Percentiles rank a stretch among this genome's conserved stretches.
These are phyloP conservation scores for Chloropsis hardwickii DNA, from an alignment of 2,113 vertebrate genomes.

Conservation along the genomic window DNA sequence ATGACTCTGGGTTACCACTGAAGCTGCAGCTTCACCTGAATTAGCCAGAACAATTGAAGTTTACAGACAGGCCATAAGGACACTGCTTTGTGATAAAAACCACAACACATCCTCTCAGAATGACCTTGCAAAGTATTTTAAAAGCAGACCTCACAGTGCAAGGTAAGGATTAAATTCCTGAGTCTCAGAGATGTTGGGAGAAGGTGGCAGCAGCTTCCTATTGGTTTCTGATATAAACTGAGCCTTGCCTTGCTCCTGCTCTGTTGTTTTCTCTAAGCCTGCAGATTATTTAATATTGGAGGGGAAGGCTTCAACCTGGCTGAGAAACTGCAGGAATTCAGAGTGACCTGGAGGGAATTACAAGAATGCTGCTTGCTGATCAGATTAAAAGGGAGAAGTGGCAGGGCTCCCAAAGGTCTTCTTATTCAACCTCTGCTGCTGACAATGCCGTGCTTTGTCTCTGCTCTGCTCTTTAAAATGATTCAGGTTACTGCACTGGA, in stretches of 20 bases:
- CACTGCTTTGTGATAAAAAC: background rate
- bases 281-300: constrained; percentile 63
- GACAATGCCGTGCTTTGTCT: constrained; percentile 67
- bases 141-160: background rate
- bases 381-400: constrained; percentile 65
- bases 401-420: constrained; percentile 59
- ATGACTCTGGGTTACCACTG: background rate
- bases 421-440: constrained; percentile 40
- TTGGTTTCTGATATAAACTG: constrained; percentile 12
- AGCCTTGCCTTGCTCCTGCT: background rate
- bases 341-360: constrained; percentile 55
- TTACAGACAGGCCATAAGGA: background rate
- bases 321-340: constrained; percentile 68
- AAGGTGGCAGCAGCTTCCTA: background rate
- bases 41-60: background rate
- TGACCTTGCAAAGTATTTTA: background rate
- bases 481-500: constrained; percentile 37
- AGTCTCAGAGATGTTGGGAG: background rate
- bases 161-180: background rate
- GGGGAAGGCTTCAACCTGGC: constrained; percentile 52
- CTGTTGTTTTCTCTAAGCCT: background rate
- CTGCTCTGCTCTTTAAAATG: background rate
- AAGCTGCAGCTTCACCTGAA: background rate
- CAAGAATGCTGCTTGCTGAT: constrained; percentile 68
- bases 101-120: background rate